Evolutionary conservation across 2,797 vertebrate genomes (phyloP), one percentile per base, ranked within the genome.

Genomic region (Notoglanidium macrostoma): DNA sequence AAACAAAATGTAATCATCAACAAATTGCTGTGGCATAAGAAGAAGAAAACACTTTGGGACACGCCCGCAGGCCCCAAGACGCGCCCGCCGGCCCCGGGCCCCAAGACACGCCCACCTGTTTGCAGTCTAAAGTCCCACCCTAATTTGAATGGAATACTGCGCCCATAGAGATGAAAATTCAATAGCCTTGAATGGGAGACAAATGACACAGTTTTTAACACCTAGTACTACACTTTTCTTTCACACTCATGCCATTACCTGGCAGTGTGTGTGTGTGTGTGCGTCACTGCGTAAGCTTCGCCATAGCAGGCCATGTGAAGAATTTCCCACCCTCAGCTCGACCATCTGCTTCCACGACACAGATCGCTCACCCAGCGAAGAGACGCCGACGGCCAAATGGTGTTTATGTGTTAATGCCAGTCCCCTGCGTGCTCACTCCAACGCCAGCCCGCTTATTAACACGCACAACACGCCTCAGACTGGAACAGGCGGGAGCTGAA

Each of bases 301-400:
- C 87, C 87, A 90, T 88, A 92, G 92, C 92, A 90, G 90, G 87
- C 91, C 87, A 87, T 72, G 90, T 88, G 90, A 92, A 93, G 91
- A 92, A 92, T 94, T 92, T 93, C 93, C 92, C 90, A 89, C 95
- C 95, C 90, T 90, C 93, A 10, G 93, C 87, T 91, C 86, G 35
- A 81, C 95, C 95, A 96, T 96, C 96, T 96, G 96, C 93, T 92
- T 92, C 88, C 87, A 94, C 94, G 93, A 94, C 94, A 94, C 93
- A 93, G 92, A 93, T 5, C 88, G 92, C 92, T 92, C 92, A 92
- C 93, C 92, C 92, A 92, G 92, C 82, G 68, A 86, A 89, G 86
- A 90, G 84, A 89, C 77, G 89, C 82, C 85, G 86, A 90, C 74
- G 83, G 89, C 90, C 90, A 91, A 91, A 87, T 87, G 85, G 90